phyloP scores from a whole-genome alignment of 2,888 invertebrate species.

The Tanytarsus gracilentus region DNA sequence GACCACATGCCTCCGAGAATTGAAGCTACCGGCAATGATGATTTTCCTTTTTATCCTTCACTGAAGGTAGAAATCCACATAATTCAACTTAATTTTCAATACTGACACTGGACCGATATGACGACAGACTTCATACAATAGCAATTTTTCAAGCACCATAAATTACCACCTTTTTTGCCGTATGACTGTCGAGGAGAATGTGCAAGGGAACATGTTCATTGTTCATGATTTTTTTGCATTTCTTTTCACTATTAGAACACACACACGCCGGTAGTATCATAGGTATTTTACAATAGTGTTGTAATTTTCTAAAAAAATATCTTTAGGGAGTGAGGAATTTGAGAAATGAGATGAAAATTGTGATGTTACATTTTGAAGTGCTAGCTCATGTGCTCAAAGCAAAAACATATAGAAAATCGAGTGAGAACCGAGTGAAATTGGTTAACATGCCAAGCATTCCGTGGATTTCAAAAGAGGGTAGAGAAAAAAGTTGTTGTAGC shows the following conservation, averaged over 20 bases:
- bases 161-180: conserved; percentile 18
- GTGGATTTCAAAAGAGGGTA: not conserved
- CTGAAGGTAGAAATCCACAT: not conserved
- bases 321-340: not conserved
- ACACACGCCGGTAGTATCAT: no score
- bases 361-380: not conserved
- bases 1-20: conserved; percentile 22
- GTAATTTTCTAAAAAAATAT: not conserved
- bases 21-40: not conserved
- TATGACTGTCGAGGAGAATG: no score
- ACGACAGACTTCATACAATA: not conserved
- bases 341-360: not conserved
- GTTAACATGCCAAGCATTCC: not conserved
- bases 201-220: not conserved
- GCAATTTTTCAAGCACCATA: conserved; percentile 25
- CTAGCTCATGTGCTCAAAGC: not conserved
- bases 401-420: not conserved
- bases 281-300: not conserved
- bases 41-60: not conserved
- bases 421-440: not conserved
- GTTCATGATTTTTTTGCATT: not conserved
- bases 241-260: not conserved
- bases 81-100: conserved; percentile 21
- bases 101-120: no score
- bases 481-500: not conserved